Evolutionary conservation across 2,113 vertebrate genomes (phyloP).

Genomic region (Phaetusa simplex): DNA sequence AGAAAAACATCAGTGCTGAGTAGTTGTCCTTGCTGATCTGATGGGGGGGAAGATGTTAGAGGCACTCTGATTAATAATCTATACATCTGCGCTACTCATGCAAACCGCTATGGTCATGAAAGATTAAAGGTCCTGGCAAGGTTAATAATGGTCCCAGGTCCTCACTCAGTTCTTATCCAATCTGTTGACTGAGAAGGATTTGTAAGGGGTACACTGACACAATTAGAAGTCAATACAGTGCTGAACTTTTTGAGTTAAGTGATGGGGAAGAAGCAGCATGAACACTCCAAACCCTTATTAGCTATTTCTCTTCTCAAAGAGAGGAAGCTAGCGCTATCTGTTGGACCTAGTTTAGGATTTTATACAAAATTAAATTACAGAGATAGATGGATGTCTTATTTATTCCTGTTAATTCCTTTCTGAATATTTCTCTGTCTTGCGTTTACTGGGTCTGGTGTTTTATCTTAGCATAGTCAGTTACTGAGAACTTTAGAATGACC

Average conservation of each 20-base stretch:
- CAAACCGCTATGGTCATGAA: background rate
- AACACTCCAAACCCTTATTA: background rate
- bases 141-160: background rate
- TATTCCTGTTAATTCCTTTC: background rate
- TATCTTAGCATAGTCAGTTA: background rate
- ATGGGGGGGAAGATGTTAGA: fast-evolving
- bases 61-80: background rate
- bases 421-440: background rate
- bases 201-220: background rate
- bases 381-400: background rate
- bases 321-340: background rate
- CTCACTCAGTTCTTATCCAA: background rate
- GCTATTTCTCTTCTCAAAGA: background rate
- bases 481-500: background rate
- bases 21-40: background rate
- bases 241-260: background rate
- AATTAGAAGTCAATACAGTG: background rate
- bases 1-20: background rate
- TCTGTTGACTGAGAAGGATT: background rate
- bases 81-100: background rate
- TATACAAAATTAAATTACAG: background rate
- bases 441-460: background rate
- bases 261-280: background rate
- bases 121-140: background rate
- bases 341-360: background rate